Conservation (phyloP, 2,113 vertebrate genomes). For the Pseudopodoces humilis region DNA sequence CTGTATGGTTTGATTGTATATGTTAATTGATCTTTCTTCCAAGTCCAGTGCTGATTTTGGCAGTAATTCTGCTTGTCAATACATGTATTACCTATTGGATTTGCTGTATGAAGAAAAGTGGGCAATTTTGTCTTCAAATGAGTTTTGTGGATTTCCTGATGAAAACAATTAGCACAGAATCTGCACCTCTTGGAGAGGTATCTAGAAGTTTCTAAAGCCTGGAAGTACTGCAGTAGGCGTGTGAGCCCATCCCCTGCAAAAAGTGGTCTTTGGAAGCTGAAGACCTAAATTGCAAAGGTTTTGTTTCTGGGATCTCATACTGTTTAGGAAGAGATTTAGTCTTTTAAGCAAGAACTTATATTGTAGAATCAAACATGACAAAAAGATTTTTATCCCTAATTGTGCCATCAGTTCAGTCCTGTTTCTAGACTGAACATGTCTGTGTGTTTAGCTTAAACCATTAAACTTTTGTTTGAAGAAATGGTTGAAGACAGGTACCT, state of each 20-base stretch:
- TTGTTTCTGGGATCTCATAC: not conserved
- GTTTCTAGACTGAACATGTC: slow-evolving; percentile 8
- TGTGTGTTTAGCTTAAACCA: not conserved
- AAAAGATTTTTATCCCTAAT: not conserved
- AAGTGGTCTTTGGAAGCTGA: not conserved
- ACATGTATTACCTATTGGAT: fast-evolving
- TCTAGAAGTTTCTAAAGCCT: not conserved
- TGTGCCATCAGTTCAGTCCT: not conserved
- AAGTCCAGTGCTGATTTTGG: not conserved
- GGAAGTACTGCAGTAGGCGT: not conserved
- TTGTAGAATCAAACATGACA: not conserved
- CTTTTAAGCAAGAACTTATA: not conserved
- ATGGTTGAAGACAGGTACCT: not conserved
- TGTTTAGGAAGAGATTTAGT: not conserved
- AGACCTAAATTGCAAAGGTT: not conserved
- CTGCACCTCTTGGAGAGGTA: not conserved
- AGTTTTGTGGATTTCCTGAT: not conserved
- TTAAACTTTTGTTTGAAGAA: not conserved
- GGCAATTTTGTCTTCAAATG: not conserved
- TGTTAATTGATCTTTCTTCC: not conserved
- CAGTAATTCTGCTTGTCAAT: not conserved
- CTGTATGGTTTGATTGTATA: not conserved
- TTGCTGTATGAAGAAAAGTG: not conserved
- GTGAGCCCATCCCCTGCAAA: not conserved
- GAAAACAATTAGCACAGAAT: not conserved